These are phyloP conservation scores for Centrocercus urophasianus DNA, from an alignment of 2,113 vertebrate species.

Conservation along the genomic window DNA sequence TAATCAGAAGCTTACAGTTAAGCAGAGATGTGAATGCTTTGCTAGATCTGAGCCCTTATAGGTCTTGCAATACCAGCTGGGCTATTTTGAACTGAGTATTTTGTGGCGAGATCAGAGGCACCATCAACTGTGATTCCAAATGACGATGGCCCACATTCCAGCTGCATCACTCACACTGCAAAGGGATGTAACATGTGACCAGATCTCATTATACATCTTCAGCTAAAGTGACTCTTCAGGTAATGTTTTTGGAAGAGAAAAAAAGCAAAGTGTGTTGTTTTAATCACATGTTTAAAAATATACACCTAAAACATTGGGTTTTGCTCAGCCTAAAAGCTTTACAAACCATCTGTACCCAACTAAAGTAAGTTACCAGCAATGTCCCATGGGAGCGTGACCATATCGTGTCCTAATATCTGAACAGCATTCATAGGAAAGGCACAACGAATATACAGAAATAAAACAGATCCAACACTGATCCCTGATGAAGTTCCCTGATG, in stretches of 20 bases:
- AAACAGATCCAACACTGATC: neutral
- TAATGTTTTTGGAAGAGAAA: neutral
- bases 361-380: neutral
- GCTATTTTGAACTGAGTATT: neutral
- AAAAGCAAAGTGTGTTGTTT: neutral
- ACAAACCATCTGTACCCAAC: neutral
- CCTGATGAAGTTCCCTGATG: neutral
- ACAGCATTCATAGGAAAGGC: neutral
- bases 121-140: neutral
- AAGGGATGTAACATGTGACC: neutral
- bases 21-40: neutral
- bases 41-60: neutral
- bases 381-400: neutral
- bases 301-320: neutral
- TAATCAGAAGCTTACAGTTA: constrained; percentile 7
- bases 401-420: neutral
- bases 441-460: neutral
- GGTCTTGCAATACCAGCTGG: neutral
- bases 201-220: neutral
- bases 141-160: neutral
- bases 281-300: neutral
- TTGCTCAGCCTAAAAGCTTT: neutral
- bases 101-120: neutral
- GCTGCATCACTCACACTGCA: neutral
- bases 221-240: neutral